Evolutionary conservation across 2,113 vertebrate genomes (phyloP).

Genomic region (Puntigrus tetrazona): DNA sequence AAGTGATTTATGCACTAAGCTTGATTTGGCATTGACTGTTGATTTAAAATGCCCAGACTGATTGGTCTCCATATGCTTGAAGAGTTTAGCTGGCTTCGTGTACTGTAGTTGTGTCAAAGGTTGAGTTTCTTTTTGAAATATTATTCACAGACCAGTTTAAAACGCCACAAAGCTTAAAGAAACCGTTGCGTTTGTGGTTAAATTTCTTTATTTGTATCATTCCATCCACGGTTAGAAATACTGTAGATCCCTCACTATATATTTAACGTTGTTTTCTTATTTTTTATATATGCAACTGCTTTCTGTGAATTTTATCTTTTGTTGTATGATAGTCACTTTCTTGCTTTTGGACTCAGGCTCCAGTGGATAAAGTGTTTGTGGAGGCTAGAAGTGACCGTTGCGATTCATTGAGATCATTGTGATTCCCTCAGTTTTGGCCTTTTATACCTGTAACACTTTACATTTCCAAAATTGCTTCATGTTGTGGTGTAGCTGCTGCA

Average conservation of each 20-base stretch:
- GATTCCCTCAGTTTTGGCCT: slow-evolving; percentile 17
- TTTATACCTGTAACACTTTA: slow-evolving; percentile 15
- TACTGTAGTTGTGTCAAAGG: slow-evolving; percentile 51
- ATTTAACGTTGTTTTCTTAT: neutral
- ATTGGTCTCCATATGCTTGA: slow-evolving; percentile 61
- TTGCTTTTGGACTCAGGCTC: slow-evolving; percentile 25
- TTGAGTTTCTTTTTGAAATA: slow-evolving; percentile 11
- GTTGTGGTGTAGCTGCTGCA: slow-evolving; percentile 35
- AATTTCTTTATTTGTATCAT: slow-evolving; percentile 22
- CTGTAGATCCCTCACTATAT: slow-evolving; percentile 4
- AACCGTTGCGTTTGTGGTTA: neutral
- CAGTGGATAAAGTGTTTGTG: slow-evolving; percentile 10
- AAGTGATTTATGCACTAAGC: neutral
- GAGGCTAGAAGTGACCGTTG: neutral
- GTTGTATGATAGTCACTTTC: slow-evolving; percentile 28
- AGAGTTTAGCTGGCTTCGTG: slow-evolving; percentile 51
- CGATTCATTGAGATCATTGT: neutral
- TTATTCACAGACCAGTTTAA: neutral
- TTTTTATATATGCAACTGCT: slow-evolving; percentile 4
- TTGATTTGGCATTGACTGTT: neutral
- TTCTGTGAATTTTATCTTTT: neutral
- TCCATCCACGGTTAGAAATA: slow-evolving; percentile 33
- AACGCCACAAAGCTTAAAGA: neutral
- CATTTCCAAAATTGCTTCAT: slow-evolving; percentile 31
- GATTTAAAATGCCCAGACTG: slow-evolving; percentile 30